phyloP scores from a whole-genome alignment of 2,797 vertebrate species.

The Adelosebastes latens region DNA sequence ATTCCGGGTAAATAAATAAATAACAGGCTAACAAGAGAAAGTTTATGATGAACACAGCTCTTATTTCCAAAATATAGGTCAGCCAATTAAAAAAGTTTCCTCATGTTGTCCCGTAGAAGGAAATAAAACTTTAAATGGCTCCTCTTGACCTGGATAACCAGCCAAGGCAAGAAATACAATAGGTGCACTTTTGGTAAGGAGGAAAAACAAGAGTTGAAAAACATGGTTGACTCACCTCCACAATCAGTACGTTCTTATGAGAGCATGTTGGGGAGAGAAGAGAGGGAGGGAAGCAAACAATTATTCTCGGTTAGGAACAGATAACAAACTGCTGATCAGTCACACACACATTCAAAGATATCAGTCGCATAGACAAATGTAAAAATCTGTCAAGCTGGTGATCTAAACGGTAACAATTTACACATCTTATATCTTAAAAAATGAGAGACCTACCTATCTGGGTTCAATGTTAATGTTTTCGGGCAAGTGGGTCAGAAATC shows the following conservation, averaged over 20 bases:
- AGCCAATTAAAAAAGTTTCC: constrained; percentile 52
- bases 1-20: too few species aligned
- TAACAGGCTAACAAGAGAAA: neutral
- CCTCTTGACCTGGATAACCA: constrained; percentile 46
- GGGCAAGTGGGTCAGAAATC: too few species aligned
- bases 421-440: too few species aligned
- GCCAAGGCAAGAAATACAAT: constrained; percentile 21
- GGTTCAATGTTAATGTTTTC: too few species aligned
- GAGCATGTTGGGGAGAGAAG: constrained; percentile 33
- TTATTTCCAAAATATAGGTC: constrained; percentile 50
- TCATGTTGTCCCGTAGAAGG: constrained; percentile 3
- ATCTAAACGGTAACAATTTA: neutral
- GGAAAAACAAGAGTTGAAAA: constrained; percentile 33
- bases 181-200: constrained; percentile 25
- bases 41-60: constrained; percentile 15
- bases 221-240: constrained; percentile 81
- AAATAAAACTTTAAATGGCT: constrained; percentile 43
- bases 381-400: neutral
- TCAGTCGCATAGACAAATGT: neutral
- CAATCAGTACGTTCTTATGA: constrained; percentile 84
- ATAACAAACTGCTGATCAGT: constrained; percentile 32
- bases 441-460: too few species aligned
- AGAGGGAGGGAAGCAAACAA: constrained; percentile 43
- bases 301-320: constrained; percentile 49
- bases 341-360: constrained; percentile 16